Evolutionary conservation across 2,888 invertebrate species (phyloP).

Genomic region (Apodemia mormo): DNA sequence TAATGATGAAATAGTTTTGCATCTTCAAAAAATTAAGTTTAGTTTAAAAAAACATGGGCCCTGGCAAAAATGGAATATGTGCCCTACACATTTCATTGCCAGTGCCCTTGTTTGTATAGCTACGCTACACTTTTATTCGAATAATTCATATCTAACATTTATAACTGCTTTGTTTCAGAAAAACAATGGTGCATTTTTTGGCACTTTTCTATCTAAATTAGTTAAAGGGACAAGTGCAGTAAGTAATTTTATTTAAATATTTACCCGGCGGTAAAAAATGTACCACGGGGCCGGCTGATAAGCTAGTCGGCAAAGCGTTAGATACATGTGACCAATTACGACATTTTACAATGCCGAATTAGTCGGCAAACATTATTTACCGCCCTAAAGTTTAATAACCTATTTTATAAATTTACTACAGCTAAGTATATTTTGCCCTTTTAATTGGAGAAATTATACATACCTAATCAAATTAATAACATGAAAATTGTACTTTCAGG

Average conservation of each 20-base stretch:
- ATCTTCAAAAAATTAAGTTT: too few relatives aligned
- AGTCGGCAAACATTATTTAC: not conserved
- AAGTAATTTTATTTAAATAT: slow-evolving; percentile 37
- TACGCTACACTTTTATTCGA: too few relatives aligned
- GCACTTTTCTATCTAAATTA: slow-evolving; percentile 65
- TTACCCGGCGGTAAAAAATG: too few relatives aligned
- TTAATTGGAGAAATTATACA: not conserved
- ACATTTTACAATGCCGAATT: too few relatives aligned
- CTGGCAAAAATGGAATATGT: too few relatives aligned
- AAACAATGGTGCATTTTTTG: slow-evolving; percentile 75
- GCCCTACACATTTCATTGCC: too few relatives aligned
- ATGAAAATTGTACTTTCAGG: slow-evolving; percentile 45
- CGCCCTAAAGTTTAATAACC: not conserved
- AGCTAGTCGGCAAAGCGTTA: too few relatives aligned
- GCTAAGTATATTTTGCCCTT: not conserved
- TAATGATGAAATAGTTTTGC: too few relatives aligned
- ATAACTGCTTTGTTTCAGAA: slow-evolving; percentile 52
- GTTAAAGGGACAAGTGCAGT: slow-evolving; percentile 73
- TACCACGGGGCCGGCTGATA: too few relatives aligned
- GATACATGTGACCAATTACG: too few relatives aligned
- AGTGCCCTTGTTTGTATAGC: too few relatives aligned
- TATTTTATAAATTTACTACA: not conserved
- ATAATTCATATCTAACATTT: not conserved
- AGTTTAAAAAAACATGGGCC: too few relatives aligned
- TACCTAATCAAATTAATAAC: not conserved